Conservation (phyloP, 2,888 invertebrate species). For the Isotomurus palustris region DNA sequence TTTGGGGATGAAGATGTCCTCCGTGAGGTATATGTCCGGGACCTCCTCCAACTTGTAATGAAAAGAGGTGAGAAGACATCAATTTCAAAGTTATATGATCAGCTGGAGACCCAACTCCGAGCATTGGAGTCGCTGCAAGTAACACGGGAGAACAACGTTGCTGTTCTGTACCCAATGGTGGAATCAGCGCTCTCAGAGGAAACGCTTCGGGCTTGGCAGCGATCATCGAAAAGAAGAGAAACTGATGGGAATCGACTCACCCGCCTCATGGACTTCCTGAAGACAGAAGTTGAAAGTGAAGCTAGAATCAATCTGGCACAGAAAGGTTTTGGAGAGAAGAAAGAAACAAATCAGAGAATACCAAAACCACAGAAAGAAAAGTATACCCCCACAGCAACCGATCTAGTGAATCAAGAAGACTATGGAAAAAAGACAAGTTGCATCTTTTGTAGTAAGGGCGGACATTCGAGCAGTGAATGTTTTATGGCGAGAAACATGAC, state of each 20-base stretch:
- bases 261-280: constrained; percentile 14
- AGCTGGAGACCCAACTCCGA: constrained; percentile 8
- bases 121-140: neutral
- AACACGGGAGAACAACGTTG: neutral
- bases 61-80: constrained; percentile 21
- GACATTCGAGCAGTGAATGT: constrained; percentile 4
- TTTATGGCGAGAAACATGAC: constrained; percentile 8
- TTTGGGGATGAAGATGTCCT: constrained; percentile 9
- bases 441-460: no score
- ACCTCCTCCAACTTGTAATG: constrained; percentile 9
- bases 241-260: constrained; percentile 3
- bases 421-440: no score
- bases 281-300: constrained; percentile 14
- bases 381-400: no score
- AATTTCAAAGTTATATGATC: constrained; percentile 16
- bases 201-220: neutral
- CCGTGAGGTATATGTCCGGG: constrained; percentile 19
- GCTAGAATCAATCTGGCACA: constrained; percentile 10
- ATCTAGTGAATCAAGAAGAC: no score
- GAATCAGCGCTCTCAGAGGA: constrained; percentile 2
- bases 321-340: neutral
- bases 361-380: neutral
- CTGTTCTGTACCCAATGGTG: constrained; percentile 1
- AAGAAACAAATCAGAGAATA: neutral
- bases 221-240: constrained; percentile 47